Base-by-base conservation (phyloP, 1,140 invertebrate genomes). In the Drosophila ohnishii region DNA sequence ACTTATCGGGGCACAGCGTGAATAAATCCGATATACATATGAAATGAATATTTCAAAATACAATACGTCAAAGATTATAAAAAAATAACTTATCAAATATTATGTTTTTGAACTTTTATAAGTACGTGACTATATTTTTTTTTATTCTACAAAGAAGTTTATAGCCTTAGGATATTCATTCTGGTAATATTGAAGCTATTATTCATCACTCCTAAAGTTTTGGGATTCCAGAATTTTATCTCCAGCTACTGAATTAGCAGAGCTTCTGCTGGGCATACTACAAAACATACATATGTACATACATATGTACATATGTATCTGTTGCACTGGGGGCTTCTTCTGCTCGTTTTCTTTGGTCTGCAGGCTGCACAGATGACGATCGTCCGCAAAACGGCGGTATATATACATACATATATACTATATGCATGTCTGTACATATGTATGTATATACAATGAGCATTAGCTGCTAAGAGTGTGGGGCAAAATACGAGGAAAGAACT, bases 361-460 rank as follows among this genome's bases (percentile, higher is more conserved):
- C 64, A 67, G 58, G 44, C 64, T 69, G 65, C 65, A 69, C 65
- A 66, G 61, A 69, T 69, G 65, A 69, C 65, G 65, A 69, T 69
- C 65, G 35, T 69, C 30, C 11, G 65, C 45, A 62, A 69, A 61
- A 40, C 56, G 14, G 32, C 25, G 10, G 34, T 42, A 37, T 42
- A 48, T 37, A 37, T 42, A 37, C 42, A 48, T 37, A 37, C 25
- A 25, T 25, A 25, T 25, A 22, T 37, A 48, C 11, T 51, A 53
- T 35, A 22, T 53, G 32, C 16, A 35, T 53, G 50, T 44, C 30
- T 34, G 30, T 51, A 30, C 8, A 59, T 56, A 62, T n/a, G n/a
- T 47, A 19, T 57, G n/a, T 47, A 19, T 57, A 58, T 30, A 57
- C 32, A 42, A 25, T 60, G 40, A 53, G 56, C 70, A 57, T 64